A percentile compares a stretch with the other conserved stretches of the same genome.
These are phyloP conservation scores for Oxycera nigricornis DNA, from an alignment of 2,888 invertebrate species.

Conservation along the genomic window DNA sequence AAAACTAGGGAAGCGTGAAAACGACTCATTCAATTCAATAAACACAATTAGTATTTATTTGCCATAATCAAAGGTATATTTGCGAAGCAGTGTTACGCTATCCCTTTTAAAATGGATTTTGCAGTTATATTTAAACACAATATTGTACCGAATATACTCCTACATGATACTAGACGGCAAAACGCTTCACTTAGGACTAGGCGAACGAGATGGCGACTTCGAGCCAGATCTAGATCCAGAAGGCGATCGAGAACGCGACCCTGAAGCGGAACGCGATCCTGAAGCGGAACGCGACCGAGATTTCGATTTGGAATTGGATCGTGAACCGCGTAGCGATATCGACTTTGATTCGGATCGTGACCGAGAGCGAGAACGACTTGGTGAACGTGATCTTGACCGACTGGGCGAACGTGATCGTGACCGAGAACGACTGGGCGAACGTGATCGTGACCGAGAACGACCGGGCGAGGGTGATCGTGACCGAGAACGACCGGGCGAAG, in stretches of 20 bases:
- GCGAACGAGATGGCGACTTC: constrained; percentile 24
- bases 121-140: no score
- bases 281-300: constrained; percentile 51
- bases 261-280: constrained; percentile 54
- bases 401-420: constrained; percentile 51
- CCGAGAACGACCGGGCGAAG: constrained; percentile 53
- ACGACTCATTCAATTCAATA: no score
- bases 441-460: constrained; percentile 39
- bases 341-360: constrained; percentile 48
- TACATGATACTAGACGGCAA: not conserved
- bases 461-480: constrained; percentile 40
- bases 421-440: constrained; percentile 55
- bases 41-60: no score
- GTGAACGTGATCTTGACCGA: constrained; percentile 55
- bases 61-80: no score
- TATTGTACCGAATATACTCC: not conserved
- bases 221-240: constrained; percentile 49
- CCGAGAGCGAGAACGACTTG: not conserved
- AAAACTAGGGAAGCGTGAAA: no score
- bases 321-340: constrained; percentile 47
- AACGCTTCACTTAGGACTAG: constrained; percentile 9
- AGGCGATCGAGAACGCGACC: constrained; percentile 55
- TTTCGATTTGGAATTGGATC: constrained; percentile 37
- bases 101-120: no score
- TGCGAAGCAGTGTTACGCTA: no score